Evolutionary conservation across 2,113 vertebrate genomes (phyloP).

Genomic region (Mastomys coucha): DNA sequence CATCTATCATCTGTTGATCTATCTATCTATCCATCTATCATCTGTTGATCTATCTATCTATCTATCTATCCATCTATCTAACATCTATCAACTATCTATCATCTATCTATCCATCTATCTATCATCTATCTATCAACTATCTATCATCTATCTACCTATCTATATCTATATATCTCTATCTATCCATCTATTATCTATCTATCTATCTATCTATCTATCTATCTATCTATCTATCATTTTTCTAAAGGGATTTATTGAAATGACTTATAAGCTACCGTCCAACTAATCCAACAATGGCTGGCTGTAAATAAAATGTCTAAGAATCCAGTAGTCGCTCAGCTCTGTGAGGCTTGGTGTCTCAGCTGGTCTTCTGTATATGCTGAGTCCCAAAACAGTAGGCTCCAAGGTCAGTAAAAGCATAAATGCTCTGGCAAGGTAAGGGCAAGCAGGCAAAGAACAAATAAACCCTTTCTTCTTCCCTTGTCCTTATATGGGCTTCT

Average conservation of each 20-base stretch:
- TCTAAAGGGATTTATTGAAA: neutral
- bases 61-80: too few species aligned
- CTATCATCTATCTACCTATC: too few species aligned
- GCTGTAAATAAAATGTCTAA: neutral
- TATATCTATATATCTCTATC: too few species aligned
- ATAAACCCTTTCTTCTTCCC: neutral
- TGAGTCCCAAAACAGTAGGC: neutral
- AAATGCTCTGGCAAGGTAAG: neutral
- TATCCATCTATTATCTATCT: too few species aligned
- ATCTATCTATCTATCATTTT: too few species aligned
- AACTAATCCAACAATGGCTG: neutral
- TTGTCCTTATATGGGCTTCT: neutral
- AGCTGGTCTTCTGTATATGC: neutral
- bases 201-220: too few species aligned
- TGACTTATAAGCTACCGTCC: neutral
- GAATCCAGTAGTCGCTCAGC: neutral
- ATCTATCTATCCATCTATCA: too few species aligned
- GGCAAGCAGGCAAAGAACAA: neutral
- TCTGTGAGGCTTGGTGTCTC: neutral
- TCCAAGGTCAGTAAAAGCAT: neutral
- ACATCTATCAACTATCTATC: too few species aligned
- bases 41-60: too few species aligned
- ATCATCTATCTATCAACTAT: neutral
- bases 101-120: neutral
- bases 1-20: too few species aligned